Evolutionary conservation across 2,113 vertebrate genomes (phyloP), one percentile per base, ranked within the genome.

Genomic region (Aptenodytes forsteri): DNA sequence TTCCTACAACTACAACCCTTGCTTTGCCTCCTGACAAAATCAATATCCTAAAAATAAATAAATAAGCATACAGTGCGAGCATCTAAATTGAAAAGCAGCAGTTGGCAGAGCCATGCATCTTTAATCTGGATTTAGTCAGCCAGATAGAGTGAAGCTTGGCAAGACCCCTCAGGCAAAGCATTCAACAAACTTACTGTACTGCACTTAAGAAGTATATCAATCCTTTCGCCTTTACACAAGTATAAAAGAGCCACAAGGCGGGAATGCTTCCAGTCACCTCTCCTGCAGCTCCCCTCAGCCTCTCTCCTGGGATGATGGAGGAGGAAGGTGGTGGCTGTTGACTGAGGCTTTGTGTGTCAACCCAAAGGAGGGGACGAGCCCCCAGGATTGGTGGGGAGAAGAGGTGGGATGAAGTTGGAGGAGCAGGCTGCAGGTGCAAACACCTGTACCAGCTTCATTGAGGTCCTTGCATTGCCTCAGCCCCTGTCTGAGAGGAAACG

Each of bases 41-140:
- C 94, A 70, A 83, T 97, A 94, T 72, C 36, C 70, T 85, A 72
- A 96, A 95, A 94, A 93, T 94, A 93, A 90, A 91, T 89, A 93
- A 96, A 85, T 92, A 92, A 83, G 29, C 73, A 66, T 78, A 69
- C 54, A 82, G 54, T 42, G 34, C 6, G 9, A 90, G 49, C 61
- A 86, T 89, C 78, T 93, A 95, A 93, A 94, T 83, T 71, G 85
- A 79, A 69, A 83, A 85, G 52, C 58, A 81, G 65, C 65, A 93
- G 82, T 76, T 95, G 75, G 55, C 64, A 90, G 59, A 86, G 27
- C 38, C 52, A 90, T 93, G 70, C 72, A 89, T 94, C 87, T 96
- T 95, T 84, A 78, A 87, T 92, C 40, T 94, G 81, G 83, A 78
- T 97, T 83, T 87, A 82, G 92, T 96, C 85, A 91, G n/a, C 71